A percentile compares a stretch with the other conserved stretches of the same genome.
phyloP scores from a whole-genome alignment of 2,888 invertebrate genomes.

The Cosmia pyralina region DNA sequence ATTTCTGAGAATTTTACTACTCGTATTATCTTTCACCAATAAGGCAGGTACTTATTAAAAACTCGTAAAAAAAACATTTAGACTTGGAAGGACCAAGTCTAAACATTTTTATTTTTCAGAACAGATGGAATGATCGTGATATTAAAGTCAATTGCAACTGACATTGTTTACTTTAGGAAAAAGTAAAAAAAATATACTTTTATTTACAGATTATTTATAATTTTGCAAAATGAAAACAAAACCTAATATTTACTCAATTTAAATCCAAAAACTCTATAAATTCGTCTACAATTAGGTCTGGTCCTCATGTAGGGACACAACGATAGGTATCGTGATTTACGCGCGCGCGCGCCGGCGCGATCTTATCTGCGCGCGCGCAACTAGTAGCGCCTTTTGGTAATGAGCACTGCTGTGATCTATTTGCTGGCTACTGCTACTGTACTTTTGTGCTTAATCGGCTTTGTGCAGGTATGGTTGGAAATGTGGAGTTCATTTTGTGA shows the following conservation, averaged over 20 bases:
- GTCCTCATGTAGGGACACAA: constrained; percentile 78
- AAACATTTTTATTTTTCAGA: not conserved
- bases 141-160: not conserved
- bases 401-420: constrained; percentile 74
- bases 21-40: not conserved
- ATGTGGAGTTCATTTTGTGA: constrained; percentile 25
- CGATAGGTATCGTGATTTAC: constrained; percentile 86
- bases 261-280: constrained; percentile 63
- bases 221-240: constrained; percentile 15
- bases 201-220: not conserved
- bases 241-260: constrained; percentile 9
- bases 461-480: constrained; percentile 18
- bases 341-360: constrained; percentile 73
- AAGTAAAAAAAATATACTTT: not conserved
- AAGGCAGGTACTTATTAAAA: not conserved
- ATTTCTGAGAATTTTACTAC: constrained; percentile 16
- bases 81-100: not conserved
- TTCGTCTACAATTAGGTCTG: constrained; percentile 81
- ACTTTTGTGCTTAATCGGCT: constrained; percentile 55
- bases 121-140: not conserved
- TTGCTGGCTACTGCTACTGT: constrained; percentile 65
- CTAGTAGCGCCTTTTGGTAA: constrained; percentile 77
- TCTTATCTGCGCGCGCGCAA: constrained; percentile 72
- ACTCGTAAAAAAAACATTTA: not conserved
- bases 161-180: not conserved